Percentiles rank a stretch among this genome's conserved stretches.
Evolutionary conservation across 2,113 vertebrate species (phyloP).

Genomic region (Muntiacus reevesi): DNA sequence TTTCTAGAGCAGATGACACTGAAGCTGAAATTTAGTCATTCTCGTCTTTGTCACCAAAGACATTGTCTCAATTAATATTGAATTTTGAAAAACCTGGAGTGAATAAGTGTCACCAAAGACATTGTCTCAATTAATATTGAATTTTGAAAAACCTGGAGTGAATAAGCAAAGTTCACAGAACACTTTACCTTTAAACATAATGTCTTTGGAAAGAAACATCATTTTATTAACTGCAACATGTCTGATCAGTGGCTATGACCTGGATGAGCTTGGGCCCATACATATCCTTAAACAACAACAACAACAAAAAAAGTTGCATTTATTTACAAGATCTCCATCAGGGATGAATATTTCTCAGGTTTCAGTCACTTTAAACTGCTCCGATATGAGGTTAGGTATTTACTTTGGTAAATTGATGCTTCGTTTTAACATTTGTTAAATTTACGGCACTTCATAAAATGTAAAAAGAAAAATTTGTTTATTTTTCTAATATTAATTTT

Average conservation of each 20-base stretch:
- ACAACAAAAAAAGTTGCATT: neutral
- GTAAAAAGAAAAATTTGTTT: neutral
- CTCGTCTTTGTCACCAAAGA: neutral
- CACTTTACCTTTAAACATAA: neutral
- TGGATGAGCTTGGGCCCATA: fast-evolving
- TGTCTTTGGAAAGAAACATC: neutral
- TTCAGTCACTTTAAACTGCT: neutral
- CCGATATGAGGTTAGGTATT: neutral
- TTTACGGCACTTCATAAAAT: neutral
- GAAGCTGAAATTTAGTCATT: neutral
- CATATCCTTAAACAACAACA: neutral
- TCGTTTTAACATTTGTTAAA: neutral
- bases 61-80: neutral
- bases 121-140: neutral
- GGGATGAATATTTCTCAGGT: neutral
- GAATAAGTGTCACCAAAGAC: neutral
- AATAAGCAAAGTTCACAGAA: neutral
- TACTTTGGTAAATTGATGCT: neutral
- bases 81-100: neutral
- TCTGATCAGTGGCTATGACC: neutral
- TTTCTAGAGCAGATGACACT: neutral
- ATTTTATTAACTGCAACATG: neutral
- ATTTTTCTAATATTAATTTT: constrained; percentile 25
- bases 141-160: neutral
- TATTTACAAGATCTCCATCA: neutral